Percentiles rank a stretch among this genome's conserved stretches.
These are phyloP conservation scores for Pangasius djambal DNA, from an alignment of 2,797 vertebrate genomes.

Conservation along the genomic window DNA sequence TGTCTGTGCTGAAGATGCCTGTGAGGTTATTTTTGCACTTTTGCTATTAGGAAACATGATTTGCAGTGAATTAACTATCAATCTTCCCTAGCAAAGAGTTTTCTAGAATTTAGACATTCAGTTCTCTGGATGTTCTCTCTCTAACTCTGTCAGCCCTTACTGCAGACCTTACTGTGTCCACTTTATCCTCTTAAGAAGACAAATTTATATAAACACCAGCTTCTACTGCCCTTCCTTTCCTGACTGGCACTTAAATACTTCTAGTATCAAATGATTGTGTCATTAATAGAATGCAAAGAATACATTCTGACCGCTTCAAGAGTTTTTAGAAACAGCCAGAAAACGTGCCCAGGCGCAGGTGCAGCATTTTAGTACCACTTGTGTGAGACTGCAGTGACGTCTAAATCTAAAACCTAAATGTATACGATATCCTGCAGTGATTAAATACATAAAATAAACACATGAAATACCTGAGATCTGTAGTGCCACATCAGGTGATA, in stretches of 20 bases:
- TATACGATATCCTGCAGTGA: not conserved
- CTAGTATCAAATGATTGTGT: slow-evolving; percentile 7
- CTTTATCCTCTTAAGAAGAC: not conserved
- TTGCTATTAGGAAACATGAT: not conserved
- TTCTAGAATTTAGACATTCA: not conserved
- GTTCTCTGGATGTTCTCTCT: not conserved
- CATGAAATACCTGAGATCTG: not conserved
- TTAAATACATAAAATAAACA: not conserved
- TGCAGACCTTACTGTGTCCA: not conserved
- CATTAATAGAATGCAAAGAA: not conserved
- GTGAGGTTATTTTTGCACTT: not conserved
- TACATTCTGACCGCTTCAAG: not conserved
- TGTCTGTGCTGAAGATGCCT: not conserved
- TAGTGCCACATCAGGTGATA: not conserved
- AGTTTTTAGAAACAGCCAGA: not conserved
- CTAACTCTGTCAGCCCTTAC: not conserved
- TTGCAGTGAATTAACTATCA: not conserved
- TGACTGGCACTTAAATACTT: not conserved
- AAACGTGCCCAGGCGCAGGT: not conserved
- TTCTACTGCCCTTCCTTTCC: not conserved
- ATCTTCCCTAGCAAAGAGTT: not conserved
- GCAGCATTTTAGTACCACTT: not conserved
- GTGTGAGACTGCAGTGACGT: not conserved
- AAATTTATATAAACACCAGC: not conserved
- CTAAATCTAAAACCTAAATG: not conserved